phyloP scores from a whole-genome alignment of 1,140 invertebrate species.

The Diabrotica undecimpunctata region DNA sequence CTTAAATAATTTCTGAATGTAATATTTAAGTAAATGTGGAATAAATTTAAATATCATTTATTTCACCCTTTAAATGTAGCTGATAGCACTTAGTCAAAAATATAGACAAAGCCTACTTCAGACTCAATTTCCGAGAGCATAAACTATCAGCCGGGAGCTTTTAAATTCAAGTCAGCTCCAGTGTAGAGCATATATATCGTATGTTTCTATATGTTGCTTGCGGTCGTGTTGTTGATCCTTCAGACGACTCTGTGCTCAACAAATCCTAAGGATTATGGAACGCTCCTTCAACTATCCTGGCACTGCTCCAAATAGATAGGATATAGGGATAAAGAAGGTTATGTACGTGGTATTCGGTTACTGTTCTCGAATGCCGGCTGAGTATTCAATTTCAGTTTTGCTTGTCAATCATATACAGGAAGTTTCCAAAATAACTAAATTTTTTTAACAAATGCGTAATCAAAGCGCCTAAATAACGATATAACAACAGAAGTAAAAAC shows the following conservation, averaged over 20 bases:
- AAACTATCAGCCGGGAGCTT: not conserved
- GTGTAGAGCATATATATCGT: conserved; percentile 4
- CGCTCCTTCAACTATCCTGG: conserved; percentile 21
- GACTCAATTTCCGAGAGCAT: not conserved
- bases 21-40: too few relatives aligned
- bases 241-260: conserved; percentile 17
- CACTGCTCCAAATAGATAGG: conserved; percentile 28
- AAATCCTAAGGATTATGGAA: conserved; percentile 25
- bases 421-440: too few relatives aligned
- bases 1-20: too few relatives aligned
- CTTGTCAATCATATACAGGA: conserved; percentile 6
- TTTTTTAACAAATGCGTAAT: too few relatives aligned
- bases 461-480: too few relatives aligned
- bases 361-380: conserved; percentile 9
- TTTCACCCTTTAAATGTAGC: too few relatives aligned
- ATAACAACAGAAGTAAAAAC: too few relatives aligned
- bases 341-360: conserved; percentile 24
- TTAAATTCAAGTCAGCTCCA: not conserved
- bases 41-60: too few relatives aligned
- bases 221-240: conserved; percentile 27
- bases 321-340: conserved; percentile 23
- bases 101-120: not conserved
- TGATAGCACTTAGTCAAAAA: too few relatives aligned
- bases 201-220: conserved; percentile 26
- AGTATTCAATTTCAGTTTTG: conserved; percentile 11